Evolutionary conservation across 2,888 invertebrate species (phyloP).

Genomic region (Drosophila affinis): DNA sequence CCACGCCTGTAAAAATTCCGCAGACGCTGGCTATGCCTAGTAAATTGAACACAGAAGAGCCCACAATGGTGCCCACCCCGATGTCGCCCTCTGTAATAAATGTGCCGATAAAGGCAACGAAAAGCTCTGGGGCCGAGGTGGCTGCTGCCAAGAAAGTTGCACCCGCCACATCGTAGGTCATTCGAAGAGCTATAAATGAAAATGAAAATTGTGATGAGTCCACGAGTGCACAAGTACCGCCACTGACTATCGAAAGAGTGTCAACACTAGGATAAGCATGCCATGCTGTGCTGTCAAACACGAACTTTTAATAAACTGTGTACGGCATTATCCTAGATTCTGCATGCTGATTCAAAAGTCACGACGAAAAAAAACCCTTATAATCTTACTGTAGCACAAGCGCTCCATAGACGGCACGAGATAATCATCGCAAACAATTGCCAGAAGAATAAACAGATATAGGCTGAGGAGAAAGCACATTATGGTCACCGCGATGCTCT

Average conservation of each 20-base stretch:
- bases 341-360: too few relatives aligned
- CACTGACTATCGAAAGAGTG: background rate
- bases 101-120: constrained; percentile 92
- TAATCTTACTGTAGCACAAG: constrained; percentile 90
- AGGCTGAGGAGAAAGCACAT: constrained; percentile 78
- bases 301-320: too few relatives aligned
- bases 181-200: constrained; percentile 86
- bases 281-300: too few relatives aligned
- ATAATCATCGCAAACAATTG: constrained; percentile 95
- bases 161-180: constrained; percentile 94
- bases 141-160: constrained; percentile 97
- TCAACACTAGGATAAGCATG: background rate
- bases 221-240: background rate
- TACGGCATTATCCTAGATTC: background rate
- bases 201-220: background rate
- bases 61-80: constrained; percentile 92
- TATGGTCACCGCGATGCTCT: background rate
- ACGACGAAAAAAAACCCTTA: background rate
- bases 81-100: constrained; percentile 92
- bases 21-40: constrained; percentile 91
- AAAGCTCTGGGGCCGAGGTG: constrained; percentile 94
- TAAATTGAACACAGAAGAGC: constrained; percentile 92
- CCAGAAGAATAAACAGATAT: constrained; percentile 92
- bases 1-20: constrained; percentile 87
- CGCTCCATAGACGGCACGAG: constrained; percentile 95